Evolutionary conservation across 2,888 invertebrate genomes (phyloP).

Genomic region (Mythimna albipuncta): DNA sequence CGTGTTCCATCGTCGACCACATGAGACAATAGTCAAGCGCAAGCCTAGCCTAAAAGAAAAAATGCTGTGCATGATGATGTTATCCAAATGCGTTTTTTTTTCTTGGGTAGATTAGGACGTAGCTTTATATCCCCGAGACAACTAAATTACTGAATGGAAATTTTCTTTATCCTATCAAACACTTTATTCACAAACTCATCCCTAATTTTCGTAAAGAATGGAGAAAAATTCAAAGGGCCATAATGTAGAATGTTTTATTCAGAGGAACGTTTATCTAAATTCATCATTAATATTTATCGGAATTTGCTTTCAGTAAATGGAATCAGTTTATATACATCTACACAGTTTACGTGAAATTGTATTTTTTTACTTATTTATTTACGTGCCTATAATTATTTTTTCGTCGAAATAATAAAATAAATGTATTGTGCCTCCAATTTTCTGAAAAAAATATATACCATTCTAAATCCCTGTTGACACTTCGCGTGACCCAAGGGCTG

Average conservation of each 20-base stretch:
- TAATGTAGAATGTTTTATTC: conserved; percentile 55
- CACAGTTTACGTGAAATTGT: conserved; percentile 7
- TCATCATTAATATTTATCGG: conserved; percentile 47
- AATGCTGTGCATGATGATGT: too few relatives aligned
- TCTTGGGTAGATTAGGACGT: not conserved
- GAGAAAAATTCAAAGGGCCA: conserved; percentile 33
- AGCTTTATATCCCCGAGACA: not conserved
- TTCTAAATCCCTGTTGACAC: too few relatives aligned
- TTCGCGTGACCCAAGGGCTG: too few relatives aligned
- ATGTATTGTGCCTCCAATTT: not conserved
- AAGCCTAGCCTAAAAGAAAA: too few relatives aligned
- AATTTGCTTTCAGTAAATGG: conserved; percentile 33
- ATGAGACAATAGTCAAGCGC: too few relatives aligned
- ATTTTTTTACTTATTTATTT: not conserved
- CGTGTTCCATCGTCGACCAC: too few relatives aligned
- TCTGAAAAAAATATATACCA: too few relatives aligned
- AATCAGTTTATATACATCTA: conserved; percentile 23
- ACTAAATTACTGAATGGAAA: conserved; percentile 1
- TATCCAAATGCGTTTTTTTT: not conserved
- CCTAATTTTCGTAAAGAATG: conserved; percentile 25
- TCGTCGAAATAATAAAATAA: not conserved
- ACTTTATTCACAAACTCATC: conserved; percentile 15
- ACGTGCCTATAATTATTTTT: not conserved
- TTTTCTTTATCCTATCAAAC: conserved; percentile 10
- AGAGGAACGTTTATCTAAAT: conserved; percentile 35